phyloP scores from a whole-genome alignment of 2,888 invertebrate genomes.

The Synergus umbraculus region DNA sequence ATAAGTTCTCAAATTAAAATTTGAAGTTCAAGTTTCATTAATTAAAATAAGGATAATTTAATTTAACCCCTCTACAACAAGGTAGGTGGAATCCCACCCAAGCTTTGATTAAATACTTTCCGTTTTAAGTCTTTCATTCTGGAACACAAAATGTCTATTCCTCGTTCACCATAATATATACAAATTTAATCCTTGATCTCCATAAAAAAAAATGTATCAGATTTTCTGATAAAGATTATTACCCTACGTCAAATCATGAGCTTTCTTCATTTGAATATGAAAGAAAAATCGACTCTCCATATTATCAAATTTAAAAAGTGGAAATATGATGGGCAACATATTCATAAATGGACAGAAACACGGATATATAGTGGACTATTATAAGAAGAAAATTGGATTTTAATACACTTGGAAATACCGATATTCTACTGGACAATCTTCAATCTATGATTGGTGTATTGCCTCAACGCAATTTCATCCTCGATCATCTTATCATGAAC shows the following conservation, averaged over 20 bases:
- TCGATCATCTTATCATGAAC: slow-evolving; percentile 12
- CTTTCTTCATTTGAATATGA: background rate
- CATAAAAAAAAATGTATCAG: background rate
- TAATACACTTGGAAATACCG: background rate
- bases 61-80: too few relatives aligned
- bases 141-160: too few relatives aligned
- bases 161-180: background rate
- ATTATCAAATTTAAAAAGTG: background rate
- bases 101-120: too few relatives aligned
- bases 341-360: slow-evolving; percentile 22
- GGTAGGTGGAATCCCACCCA: too few relatives aligned
- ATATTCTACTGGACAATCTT: slow-evolving; percentile 6
- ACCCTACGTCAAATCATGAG: background rate
- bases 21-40: too few relatives aligned
- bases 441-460: slow-evolving; percentile 12
- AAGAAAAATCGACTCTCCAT: background rate
- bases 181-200: background rate
- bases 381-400: slow-evolving; percentile 28
- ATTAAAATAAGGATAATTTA: too few relatives aligned
- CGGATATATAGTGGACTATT: background rate
- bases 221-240: background rate
- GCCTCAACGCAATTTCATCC: background rate
- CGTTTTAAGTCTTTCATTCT: too few relatives aligned
- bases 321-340: background rate
- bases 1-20: too few relatives aligned